Conservation (phyloP, 2,113 vertebrate genomes). For the Megaptera novaeangliae region DNA sequence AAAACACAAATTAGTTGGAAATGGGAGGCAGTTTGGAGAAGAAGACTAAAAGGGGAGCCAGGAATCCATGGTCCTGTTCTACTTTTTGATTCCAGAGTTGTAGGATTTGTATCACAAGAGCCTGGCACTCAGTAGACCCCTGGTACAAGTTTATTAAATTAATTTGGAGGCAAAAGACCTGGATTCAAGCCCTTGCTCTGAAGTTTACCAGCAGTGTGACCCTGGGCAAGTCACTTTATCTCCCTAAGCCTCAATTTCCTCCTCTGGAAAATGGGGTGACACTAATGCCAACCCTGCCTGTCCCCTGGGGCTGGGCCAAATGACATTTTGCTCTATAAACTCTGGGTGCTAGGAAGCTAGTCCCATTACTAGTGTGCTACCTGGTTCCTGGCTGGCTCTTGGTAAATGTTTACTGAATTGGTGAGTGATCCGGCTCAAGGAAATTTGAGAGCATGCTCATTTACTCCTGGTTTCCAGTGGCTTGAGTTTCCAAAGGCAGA, state of each 20-base stretch:
- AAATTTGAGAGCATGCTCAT: neutral
- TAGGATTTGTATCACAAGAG: neutral
- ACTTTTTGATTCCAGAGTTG: neutral
- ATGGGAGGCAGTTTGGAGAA: neutral
- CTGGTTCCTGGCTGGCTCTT: neutral
- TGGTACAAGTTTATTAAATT: neutral
- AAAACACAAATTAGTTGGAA: neutral
- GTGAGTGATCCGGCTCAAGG: neutral
- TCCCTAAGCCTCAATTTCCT: neutral
- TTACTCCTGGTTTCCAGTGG: neutral
- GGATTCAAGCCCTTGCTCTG: neutral
- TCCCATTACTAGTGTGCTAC: neutral
- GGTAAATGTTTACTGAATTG: neutral
- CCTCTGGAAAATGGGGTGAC: neutral
- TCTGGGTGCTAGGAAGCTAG: neutral
- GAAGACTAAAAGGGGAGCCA: neutral
- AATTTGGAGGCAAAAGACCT: neutral
- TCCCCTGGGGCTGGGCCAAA: neutral
- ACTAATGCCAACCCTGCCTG: neutral
- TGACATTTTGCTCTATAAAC: neutral
- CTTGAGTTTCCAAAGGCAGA: neutral
- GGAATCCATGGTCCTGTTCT: neutral
- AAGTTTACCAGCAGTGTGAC: neutral
- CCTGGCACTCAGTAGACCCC: neutral
- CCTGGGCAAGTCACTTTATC: neutral